Conservation (phyloP, 2,113 vertebrate genomes). For the Crypturellus undulatus region DNA sequence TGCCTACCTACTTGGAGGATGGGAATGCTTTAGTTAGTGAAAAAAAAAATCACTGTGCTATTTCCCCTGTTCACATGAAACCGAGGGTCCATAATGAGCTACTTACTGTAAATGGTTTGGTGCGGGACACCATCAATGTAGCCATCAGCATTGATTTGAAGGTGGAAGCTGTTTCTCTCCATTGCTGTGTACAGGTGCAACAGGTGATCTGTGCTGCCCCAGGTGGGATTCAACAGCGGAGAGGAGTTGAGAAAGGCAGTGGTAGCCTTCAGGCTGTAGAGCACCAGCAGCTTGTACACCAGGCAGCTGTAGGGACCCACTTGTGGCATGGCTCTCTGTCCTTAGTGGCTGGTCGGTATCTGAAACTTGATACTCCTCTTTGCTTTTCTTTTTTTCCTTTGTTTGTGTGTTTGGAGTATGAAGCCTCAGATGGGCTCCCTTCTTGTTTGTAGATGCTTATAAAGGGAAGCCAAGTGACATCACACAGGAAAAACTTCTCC, state of each 20-base stretch:
- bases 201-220: conserved; percentile 82
- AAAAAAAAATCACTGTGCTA: background rate
- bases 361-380: conserved; percentile 44
- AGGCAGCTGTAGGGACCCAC: conserved; percentile 14
- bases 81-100: background rate
- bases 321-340: background rate
- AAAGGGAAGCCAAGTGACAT: conserved; percentile 79
- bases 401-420: background rate
- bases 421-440: conserved; percentile 57
- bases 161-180: conserved; percentile 86
- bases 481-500: conserved; percentile 81
- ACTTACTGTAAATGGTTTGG: conserved; percentile 87
- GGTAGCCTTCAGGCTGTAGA: conserved; percentile 39
- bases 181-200: conserved; percentile 84
- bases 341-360: background rate
- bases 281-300: conserved; percentile 55
- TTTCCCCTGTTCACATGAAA: background rate
- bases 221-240: conserved; percentile 82
- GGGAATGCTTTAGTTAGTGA: background rate
- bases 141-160: conserved; percentile 85
- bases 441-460: conserved; percentile 74
- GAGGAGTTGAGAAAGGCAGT: conserved; percentile 72
- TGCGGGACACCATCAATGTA: conserved; percentile 67
- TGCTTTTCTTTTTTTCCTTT: background rate
- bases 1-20: background rate